A percentile compares a stretch with the other conserved stretches of the same genome.
These are phyloP conservation scores for Tachycineta bicolor DNA, from an alignment of 2,113 vertebrate species.

Conservation along the genomic window DNA sequence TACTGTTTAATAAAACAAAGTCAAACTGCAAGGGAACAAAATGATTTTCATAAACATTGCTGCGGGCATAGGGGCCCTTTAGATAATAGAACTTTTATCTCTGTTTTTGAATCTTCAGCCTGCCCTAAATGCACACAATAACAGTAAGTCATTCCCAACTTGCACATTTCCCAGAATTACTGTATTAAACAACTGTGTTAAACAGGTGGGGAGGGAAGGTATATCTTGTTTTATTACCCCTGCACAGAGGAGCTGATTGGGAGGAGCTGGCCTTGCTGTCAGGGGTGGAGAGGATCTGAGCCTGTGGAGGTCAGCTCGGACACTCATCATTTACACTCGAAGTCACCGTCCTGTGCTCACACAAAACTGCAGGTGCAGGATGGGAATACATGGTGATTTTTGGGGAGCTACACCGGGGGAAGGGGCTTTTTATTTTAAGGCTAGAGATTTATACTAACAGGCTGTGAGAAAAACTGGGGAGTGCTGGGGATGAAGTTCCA, in stretches of 20 bases:
- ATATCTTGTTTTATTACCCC: conserved; percentile 32
- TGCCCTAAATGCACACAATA: conserved; percentile 63
- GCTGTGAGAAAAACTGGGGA: neutral
- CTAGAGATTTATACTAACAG: neutral
- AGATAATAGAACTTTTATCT: conserved; percentile 75
- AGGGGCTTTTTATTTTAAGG: neutral
- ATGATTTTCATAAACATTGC: conserved; percentile 72
- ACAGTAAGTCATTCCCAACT: conserved; percentile 59
- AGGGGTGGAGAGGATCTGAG: neutral
- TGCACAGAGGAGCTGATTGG: neutral
- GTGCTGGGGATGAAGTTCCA: neutral
- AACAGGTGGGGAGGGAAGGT: neutral
- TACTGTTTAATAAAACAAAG: conserved; percentile 39
- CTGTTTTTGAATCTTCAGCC: conserved; percentile 68
- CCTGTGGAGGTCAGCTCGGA: neutral
- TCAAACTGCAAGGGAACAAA: conserved; percentile 58
- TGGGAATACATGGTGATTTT: neutral
- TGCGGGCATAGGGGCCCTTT: conserved; percentile 55
- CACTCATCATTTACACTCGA: neutral
- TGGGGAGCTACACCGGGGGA: neutral
- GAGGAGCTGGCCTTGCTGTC: neutral
- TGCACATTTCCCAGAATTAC: conserved; percentile 67
- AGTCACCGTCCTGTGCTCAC: neutral
- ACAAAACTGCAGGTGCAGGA: neutral
- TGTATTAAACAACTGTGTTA: conserved; percentile 70